phyloP scores from a whole-genome alignment of 2,888 invertebrate species.

The Pteria penguin region DNA sequence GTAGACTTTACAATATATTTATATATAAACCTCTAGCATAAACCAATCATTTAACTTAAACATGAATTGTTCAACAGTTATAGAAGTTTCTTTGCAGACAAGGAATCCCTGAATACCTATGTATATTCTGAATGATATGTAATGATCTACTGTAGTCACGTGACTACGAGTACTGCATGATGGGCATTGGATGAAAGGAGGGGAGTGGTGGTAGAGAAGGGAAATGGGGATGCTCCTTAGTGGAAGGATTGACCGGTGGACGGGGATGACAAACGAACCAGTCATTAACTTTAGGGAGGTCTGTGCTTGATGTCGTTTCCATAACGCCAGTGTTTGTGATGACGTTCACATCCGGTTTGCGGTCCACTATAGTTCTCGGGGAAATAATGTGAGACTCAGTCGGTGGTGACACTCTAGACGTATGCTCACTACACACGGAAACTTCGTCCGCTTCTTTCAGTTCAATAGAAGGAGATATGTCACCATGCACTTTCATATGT shows the following conservation, averaged over 20 bases:
- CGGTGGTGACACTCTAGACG: conserved; percentile 70
- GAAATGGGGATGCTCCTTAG: conserved; percentile 85
- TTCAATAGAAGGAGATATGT: conserved; percentile 74
- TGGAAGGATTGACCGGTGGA: conserved; percentile 84
- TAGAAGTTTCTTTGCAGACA: no score
- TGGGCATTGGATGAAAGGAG: conserved; percentile 70
- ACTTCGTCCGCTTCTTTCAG: conserved; percentile 74
- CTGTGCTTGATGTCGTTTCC: conserved; percentile 28
- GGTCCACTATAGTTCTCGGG: conserved; percentile 43
- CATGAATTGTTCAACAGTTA: no score
- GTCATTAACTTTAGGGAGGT: conserved; percentile 85
- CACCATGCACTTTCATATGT: conserved; percentile 87
- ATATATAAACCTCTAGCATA: no score
- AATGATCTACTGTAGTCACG: not conserved
- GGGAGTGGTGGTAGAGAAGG: conserved; percentile 65
- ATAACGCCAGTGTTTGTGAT: conserved; percentile 38
- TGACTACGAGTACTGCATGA: conserved; percentile 72
- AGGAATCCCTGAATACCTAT: no score
- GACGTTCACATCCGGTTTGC: conserved; percentile 35
- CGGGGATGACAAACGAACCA: conserved; percentile 89
- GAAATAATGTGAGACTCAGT: conserved; percentile 60
- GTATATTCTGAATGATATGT: conserved; percentile 6
- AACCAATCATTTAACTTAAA: no score
- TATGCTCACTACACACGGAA: conserved; percentile 65
- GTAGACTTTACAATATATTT: no score